Conservation (phyloP, 2,113 vertebrate genomes). For the Thunnus thynnus region DNA sequence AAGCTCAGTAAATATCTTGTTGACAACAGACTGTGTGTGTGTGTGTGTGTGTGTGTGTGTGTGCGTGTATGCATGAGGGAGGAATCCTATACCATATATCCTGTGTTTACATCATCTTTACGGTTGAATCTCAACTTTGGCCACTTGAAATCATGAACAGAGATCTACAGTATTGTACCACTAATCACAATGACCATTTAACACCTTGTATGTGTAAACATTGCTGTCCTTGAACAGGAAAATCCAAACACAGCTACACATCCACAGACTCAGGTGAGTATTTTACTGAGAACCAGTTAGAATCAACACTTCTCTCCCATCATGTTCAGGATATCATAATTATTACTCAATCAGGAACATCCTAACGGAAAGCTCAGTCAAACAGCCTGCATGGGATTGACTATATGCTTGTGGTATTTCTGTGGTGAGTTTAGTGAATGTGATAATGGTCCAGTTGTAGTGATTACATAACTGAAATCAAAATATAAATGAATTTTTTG, state of each 20-base stretch:
- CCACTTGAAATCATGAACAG: no score
- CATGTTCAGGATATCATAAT: no score
- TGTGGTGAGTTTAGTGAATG: background rate
- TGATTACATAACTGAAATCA: background rate
- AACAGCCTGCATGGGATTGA: background rate
- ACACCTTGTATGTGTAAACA: no score
- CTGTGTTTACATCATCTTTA: no score
- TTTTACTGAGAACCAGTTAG: background rate
- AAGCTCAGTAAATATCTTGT: background rate
- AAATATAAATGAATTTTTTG: background rate
- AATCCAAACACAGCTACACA: no score
- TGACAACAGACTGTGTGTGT: background rate
- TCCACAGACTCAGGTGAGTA: background rate
- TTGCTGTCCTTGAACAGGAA: background rate
- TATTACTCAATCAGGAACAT: background rate
- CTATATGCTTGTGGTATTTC: background rate
- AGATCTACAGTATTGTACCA: no score
- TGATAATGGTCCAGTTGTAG: background rate
- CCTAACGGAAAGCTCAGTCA: no score
- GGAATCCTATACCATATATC: no score
- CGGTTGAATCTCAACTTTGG: no score
- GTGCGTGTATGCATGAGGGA: background rate
- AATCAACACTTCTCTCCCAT: no score
- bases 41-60: background rate
- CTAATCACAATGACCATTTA: no score